A percentile compares a stretch with the other conserved stretches of the same genome.
phyloP scores from a whole-genome alignment of 2,888 invertebrate species.

The Bedellia somnulentella region DNA sequence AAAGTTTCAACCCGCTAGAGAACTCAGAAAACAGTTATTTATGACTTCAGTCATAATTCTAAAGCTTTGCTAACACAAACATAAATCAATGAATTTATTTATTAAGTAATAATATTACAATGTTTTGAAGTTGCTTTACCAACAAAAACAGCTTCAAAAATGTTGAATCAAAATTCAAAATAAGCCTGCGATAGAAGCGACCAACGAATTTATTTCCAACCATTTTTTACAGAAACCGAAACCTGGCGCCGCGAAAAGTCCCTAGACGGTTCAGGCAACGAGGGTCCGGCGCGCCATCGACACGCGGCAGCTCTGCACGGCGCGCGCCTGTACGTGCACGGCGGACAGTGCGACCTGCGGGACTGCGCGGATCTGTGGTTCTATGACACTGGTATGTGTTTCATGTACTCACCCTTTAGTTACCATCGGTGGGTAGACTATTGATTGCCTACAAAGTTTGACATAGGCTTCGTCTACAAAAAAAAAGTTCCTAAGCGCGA shows the following conservation, averaged over 20 bases:
- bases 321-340: conserved; percentile 83
- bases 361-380: conserved; percentile 78
- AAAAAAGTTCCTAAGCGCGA: conserved; percentile 40
- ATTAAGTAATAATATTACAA: too few species aligned
- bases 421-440: neutral
- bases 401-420: neutral
- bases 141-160: too few species aligned
- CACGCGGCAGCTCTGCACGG: conserved; percentile 82
- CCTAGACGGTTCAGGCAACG: too few species aligned
- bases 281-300: conserved; percentile 74
- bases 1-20: too few species aligned
- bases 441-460: neutral
- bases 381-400: conserved; percentile 69
- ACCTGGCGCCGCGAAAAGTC: conserved; percentile 71
- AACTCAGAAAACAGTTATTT: too few species aligned
- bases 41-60: too few species aligned
- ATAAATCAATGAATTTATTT: too few species aligned
- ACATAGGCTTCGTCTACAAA: neutral
- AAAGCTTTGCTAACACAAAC: too few species aligned
- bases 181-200: too few species aligned
- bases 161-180: too few species aligned
- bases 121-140: too few species aligned
- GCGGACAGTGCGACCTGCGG: conserved; percentile 84
- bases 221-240: conserved; percentile 67
- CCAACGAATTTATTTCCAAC: too few species aligned